A percentile compares a stretch with the other conserved stretches of the same genome.
Evolutionary conservation across 1,140 invertebrate species (phyloP).

Genomic region (silkworm (Bombyx mori)): DNA sequence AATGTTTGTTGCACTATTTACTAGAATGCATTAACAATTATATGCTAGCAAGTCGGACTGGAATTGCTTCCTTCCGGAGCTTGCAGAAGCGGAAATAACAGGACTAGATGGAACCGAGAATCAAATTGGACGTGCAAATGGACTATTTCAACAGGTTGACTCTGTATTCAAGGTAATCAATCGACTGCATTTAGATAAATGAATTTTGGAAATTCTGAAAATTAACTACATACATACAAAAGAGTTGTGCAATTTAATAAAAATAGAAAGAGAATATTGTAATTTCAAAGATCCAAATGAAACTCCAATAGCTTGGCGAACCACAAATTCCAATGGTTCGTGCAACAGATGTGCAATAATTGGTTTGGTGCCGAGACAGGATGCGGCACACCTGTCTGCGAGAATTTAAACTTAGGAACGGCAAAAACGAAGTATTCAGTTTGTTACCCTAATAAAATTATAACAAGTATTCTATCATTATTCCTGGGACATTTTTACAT

Average conservation of each 20-base stretch:
- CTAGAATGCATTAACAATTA: conserved; percentile 18
- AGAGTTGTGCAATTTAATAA: not conserved
- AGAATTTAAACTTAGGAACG: conserved; percentile 29
- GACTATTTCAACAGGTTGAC: conserved; percentile 51
- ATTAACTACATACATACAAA: no score
- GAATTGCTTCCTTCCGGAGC: conserved; percentile 62
- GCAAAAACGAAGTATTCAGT: conserved; percentile 29
- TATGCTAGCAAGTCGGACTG: conserved; percentile 37
- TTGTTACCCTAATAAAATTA: no score
- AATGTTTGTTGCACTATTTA: no score
- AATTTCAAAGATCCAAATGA: no score
- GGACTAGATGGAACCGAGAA: conserved; percentile 41
- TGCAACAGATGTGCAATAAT: conserved; percentile 53
- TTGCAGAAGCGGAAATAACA: conserved; percentile 50
- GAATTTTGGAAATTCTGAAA: no score
- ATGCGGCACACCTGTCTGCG: conserved; percentile 54
- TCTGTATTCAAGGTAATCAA: conserved; percentile 4
- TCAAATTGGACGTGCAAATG: conserved; percentile 49
- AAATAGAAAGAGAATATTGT: not conserved
- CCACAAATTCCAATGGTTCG: conserved; percentile 2
- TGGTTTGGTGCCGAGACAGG: conserved; percentile 34
- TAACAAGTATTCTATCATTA: no score
- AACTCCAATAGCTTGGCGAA: not conserved
- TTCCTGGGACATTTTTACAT: no score
- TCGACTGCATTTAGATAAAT: no score